phyloP scores from a whole-genome alignment of 35 echinoderm and acorn worm genomes.

The Heliocidaris erythrogramma region DNA sequence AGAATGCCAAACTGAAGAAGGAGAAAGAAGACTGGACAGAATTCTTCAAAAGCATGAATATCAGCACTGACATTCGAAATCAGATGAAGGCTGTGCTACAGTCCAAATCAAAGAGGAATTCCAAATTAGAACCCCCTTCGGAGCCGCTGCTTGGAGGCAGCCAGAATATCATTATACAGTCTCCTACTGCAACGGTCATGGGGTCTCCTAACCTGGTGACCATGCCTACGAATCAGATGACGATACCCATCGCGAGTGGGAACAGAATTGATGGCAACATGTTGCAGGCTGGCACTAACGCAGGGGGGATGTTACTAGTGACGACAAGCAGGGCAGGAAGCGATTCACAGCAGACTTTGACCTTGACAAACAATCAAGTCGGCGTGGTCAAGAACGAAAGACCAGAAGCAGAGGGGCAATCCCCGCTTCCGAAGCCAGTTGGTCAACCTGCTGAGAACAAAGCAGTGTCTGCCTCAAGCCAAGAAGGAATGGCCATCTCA shows the following conservation, averaged over 20 bases:
- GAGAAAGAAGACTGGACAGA: conserved; percentile 80
- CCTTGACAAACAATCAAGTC: not conserved
- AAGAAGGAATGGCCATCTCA: not conserved
- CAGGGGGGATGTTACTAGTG: conserved; percentile 12
- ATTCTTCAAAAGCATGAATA: conserved; percentile 72
- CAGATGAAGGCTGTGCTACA: conserved; percentile 8
- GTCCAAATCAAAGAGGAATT: not conserved
- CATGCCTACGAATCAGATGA: conserved; percentile 52
- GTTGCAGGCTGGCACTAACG: conserved; percentile 24
- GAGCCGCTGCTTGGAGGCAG: not conserved
- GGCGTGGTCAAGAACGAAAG: not conserved
- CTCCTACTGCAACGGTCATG: conserved; percentile 25
- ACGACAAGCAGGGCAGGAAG: conserved; percentile 6
- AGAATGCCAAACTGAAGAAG: conserved; percentile 81
- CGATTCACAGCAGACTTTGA: not conserved
- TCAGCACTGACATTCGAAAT: conserved; percentile 46
- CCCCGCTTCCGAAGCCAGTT: not conserved
- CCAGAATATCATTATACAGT: conserved; percentile 27
- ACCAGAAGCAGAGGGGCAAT: conserved; percentile 19
- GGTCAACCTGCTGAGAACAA: not conserved
- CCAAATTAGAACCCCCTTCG: not conserved
- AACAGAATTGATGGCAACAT: not conserved
- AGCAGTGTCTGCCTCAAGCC: not conserved
- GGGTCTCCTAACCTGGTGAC: not conserved
- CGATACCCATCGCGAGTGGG: conserved; percentile 23